A percentile compares a stretch with the other conserved stretches of the same genome.
phyloP scores from a whole-genome alignment of 2,113 vertebrate species.

The Xiphophorus hellerii region DNA sequence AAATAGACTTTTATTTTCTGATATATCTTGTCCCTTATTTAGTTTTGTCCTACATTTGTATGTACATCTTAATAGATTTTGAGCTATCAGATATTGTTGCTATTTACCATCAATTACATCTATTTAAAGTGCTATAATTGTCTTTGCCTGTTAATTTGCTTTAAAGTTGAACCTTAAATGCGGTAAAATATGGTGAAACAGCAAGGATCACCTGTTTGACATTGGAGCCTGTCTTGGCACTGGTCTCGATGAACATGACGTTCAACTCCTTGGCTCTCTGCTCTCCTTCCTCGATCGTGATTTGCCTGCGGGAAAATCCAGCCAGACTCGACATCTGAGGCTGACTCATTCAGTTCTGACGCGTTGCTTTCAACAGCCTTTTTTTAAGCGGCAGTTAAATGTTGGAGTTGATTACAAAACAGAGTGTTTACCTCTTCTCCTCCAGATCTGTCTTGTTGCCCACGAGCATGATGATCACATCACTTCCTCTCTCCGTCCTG shows the following conservation, averaged over 20 bases:
- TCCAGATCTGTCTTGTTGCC: slow-evolving; percentile 85
- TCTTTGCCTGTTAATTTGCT: slow-evolving; percentile 10
- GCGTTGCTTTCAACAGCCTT: background rate
- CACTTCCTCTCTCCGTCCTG: slow-evolving; percentile 83
- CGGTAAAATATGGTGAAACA: slow-evolving; percentile 44
- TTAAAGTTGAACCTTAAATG: slow-evolving; percentile 19
- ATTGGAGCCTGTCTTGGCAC: slow-evolving; percentile 84
- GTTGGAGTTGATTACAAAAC: background rate
- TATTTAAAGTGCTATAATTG: background rate
- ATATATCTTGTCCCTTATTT: too few species aligned
- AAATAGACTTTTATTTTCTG: too few species aligned
- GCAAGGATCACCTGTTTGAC: slow-evolving; percentile 81
- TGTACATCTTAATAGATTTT: too few species aligned
- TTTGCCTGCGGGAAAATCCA: slow-evolving; percentile 81
- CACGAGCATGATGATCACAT: slow-evolving; percentile 84
- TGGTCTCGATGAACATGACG: slow-evolving; percentile 93
- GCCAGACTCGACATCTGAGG: slow-evolving; percentile 31
- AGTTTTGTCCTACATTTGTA: too few species aligned
- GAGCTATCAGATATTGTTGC: too few species aligned
- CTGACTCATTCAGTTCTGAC: slow-evolving; percentile 21
- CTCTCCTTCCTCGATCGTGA: slow-evolving; percentile 91
- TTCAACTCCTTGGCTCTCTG: slow-evolving; percentile 92
- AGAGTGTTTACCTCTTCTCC: slow-evolving; percentile 76
- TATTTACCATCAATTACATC: background rate
- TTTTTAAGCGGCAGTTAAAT: background rate